Conservation (phyloP, 2,888 invertebrate species). For the Plagiodera versicolora region DNA sequence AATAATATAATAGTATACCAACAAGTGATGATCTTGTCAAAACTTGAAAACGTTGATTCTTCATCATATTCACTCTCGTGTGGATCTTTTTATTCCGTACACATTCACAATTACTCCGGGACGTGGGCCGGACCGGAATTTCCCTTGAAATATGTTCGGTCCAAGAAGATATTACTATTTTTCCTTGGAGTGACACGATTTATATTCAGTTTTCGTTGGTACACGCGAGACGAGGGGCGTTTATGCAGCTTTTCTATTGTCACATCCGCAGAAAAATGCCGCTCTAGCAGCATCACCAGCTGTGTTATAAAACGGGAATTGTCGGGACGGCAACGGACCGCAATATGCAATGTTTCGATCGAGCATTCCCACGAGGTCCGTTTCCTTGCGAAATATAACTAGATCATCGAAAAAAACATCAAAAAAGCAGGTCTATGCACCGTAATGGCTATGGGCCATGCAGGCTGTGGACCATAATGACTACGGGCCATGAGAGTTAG, state of each 20-base stretch:
- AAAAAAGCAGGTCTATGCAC: too few species aligned
- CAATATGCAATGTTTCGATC: not conserved
- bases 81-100: conserved; percentile 25
- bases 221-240: conserved; percentile 1
- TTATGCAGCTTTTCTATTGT: conserved; percentile 9
- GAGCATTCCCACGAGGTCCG: too few species aligned
- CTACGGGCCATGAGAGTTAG: too few species aligned
- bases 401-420: too few species aligned
- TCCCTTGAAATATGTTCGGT: conserved; percentile 22
- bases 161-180: conserved; percentile 16
- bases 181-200: conserved; percentile 16
- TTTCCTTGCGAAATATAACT: too few species aligned
- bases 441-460: too few species aligned
- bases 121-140: conserved; percentile 24
- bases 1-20: too few species aligned
- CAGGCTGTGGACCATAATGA: too few species aligned
- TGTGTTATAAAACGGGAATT: not conserved
- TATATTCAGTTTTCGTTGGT: conserved; percentile 20
- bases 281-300: not conserved
- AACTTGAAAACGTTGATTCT: too few species aligned
- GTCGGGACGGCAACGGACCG: not conserved
- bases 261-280: not conserved
- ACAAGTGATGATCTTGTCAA: too few species aligned
- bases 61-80: too few species aligned
- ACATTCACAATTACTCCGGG: conserved; percentile 26